phyloP scores from a whole-genome alignment of 1,140 invertebrate species.

The Saccostrea cuccullata region DNA sequence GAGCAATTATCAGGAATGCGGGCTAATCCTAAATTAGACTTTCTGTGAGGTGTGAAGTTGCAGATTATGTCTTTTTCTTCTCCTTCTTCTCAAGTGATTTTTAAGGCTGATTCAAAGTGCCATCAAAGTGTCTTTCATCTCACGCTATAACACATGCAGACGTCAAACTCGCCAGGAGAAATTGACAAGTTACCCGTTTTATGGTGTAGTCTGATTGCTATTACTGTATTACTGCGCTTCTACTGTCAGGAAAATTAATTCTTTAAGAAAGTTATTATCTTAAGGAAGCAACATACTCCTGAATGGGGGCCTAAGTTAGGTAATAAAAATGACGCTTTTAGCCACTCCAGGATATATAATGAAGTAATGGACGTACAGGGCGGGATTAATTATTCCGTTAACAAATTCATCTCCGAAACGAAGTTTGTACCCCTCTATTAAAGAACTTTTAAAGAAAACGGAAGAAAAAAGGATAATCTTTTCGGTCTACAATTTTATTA shows the following conservation, averaged over 20 bases:
- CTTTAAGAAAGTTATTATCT: conserved; percentile 2
- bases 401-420: background rate
- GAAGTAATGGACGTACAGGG: background rate
- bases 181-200: conserved; percentile 28
- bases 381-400: background rate
- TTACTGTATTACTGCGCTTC: conserved; percentile 1
- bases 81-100: background rate
- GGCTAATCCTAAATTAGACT: background rate
- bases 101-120: background rate
- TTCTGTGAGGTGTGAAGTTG: background rate
- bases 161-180: background rate
- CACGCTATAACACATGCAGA: background rate
- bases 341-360: background rate
- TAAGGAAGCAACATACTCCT: background rate
- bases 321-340: conserved; percentile 25
- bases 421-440: background rate
- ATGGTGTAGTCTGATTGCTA: conserved; percentile 1
- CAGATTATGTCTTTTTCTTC: background rate
- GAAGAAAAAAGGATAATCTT: too few species aligned
- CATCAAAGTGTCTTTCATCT: background rate
- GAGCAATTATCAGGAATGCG: background rate
- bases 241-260: conserved; percentile 13
- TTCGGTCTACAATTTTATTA: too few species aligned
- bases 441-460: too few species aligned
- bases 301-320: background rate